Conservation (phyloP, 2,888 invertebrate genomes). For the Glyphotaelius pellucidus region DNA sequence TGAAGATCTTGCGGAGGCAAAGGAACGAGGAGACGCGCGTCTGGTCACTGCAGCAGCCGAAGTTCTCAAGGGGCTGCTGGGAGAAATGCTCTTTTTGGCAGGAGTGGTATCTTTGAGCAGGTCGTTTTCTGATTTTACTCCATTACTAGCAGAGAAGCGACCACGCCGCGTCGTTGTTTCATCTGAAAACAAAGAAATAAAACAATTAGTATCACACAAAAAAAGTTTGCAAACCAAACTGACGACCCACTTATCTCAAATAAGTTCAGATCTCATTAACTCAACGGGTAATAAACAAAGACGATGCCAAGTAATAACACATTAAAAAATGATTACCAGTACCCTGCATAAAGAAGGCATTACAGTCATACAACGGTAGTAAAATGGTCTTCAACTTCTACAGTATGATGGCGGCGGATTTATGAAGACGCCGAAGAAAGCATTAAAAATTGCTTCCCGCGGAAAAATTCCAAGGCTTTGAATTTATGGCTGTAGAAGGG, state of each 20-base stretch:
- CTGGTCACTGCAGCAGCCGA: slow-evolving; percentile 50
- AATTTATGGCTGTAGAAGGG: background rate
- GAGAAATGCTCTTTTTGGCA: background rate
- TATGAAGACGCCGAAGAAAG: background rate
- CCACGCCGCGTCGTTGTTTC: slow-evolving; percentile 71
- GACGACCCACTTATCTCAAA: background rate
- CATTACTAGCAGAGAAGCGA: slow-evolving; percentile 70
- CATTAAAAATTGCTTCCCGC: slow-evolving; percentile 12
- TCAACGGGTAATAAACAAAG: background rate
- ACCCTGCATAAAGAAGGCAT: background rate
- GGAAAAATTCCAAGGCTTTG: background rate
- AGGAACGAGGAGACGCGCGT: slow-evolving; percentile 53
- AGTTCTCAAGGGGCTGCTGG: slow-evolving; percentile 43
- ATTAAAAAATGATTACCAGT: background rate
- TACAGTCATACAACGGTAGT: background rate
- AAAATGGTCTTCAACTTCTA: background rate
- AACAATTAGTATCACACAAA: background rate
- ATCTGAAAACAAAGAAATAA: slow-evolving; percentile 69
- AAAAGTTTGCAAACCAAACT: background rate
- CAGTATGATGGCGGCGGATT: background rate
- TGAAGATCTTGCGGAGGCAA: slow-evolving; percentile 57
- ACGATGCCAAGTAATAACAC: background rate
- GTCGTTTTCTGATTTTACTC: slow-evolving; percentile 70
- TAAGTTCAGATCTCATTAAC: background rate
- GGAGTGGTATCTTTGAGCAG: slow-evolving; percentile 23